Conservation (phyloP, 2,113 vertebrate species). For the Hypanus sabinus region DNA sequence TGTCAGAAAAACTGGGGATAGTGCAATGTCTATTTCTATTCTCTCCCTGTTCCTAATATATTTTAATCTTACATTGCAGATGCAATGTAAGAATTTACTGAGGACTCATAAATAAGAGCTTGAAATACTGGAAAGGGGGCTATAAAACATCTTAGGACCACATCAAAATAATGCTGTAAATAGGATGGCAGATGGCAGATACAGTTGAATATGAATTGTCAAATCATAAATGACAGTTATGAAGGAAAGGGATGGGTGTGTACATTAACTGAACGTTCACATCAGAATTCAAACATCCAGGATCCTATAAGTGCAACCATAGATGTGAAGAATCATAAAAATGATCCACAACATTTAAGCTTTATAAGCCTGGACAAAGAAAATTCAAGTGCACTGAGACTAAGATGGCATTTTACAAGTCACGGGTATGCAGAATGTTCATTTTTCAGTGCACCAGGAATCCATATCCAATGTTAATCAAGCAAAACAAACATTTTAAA, state of each 20-base stretch:
- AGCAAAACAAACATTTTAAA: neutral
- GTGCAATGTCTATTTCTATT: neutral
- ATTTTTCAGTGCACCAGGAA: neutral
- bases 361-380: neutral
- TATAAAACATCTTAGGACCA: neutral
- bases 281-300: neutral
- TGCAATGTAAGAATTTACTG: neutral
- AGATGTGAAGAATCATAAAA: neutral
- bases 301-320: neutral
- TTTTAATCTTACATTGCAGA: neutral
- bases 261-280: neutral
- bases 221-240: too few species aligned
- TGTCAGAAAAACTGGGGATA: neutral
- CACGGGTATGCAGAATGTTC: neutral
- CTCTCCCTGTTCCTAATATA: neutral
- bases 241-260: neutral
- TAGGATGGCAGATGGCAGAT: neutral
- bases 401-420: neutral
- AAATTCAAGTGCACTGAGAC: neutral
- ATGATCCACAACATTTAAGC: neutral
- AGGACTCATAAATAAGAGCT: neutral
- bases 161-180: neutral
- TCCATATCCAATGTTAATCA: neutral
- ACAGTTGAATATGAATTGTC: neutral
- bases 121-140: too few species aligned